A percentile compares a stretch with the other conserved stretches of the same genome.
Conservation (phyloP, 2,113 vertebrate genomes). For the Eulemur macaco region DNA sequence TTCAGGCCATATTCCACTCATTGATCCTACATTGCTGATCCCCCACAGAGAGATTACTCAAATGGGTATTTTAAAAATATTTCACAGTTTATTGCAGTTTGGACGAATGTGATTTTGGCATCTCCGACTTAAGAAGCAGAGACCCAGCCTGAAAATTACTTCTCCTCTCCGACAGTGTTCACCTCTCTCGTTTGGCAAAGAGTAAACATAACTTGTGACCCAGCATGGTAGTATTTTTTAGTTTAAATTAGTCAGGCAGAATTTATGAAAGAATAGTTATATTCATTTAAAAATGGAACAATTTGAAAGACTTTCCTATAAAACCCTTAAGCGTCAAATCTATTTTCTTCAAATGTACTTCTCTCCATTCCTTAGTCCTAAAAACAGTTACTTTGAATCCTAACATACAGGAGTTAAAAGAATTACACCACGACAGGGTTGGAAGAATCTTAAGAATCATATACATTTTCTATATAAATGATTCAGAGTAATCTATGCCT, state of each 20-base stretch:
- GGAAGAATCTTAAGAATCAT: neutral
- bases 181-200: neutral
- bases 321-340: neutral
- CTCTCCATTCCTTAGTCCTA: neutral
- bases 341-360: neutral
- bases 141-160: neutral
- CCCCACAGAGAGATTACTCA: neutral
- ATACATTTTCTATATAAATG: neutral
- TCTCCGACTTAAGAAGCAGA: neutral
- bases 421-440: neutral
- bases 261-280: neutral
- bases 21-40: neutral
- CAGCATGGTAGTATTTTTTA: neutral
- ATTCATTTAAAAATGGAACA: neutral
- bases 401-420: neutral
- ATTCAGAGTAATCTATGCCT: neutral
- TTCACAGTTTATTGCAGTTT: neutral
- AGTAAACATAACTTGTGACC: neutral
- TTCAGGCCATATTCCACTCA: neutral
- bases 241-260: neutral
- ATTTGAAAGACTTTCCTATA: neutral
- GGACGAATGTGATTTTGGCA: neutral
- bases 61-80: neutral
- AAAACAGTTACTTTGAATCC: neutral
- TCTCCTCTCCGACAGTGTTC: neutral